phyloP scores from a whole-genome alignment of 2,797 vertebrate species.

The Pipistrellus nathusii region DNA sequence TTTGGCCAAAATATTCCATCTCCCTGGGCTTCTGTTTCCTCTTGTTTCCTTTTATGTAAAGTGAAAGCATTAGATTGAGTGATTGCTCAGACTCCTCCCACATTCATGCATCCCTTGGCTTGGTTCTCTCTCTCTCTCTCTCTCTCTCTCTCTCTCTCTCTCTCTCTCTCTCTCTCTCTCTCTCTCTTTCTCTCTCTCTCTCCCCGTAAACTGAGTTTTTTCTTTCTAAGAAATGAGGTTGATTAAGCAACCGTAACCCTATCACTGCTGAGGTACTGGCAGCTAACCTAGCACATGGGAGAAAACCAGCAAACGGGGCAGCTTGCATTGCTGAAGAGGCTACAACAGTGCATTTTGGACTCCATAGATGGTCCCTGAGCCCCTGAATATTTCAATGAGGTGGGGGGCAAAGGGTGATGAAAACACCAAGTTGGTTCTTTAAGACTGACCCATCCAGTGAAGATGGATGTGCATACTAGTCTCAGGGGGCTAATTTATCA shows the following conservation, averaged over 20 bases:
- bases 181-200: not conserved
- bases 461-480: conserved; percentile 86
- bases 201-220: not conserved
- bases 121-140: conserved; percentile 1
- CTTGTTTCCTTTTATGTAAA: conserved; percentile 27
- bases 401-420: conserved; percentile 56
- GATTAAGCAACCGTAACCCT: conserved; percentile 63
- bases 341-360: conserved; percentile 83
- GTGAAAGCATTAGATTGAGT: conserved; percentile 18
- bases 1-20: not conserved
- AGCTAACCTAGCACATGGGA: conserved; percentile 77
- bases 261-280: conserved; percentile 73
- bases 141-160: not conserved
- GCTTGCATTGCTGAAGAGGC: conserved; percentile 82
- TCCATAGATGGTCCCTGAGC: conserved; percentile 82
- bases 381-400: conserved; percentile 80
- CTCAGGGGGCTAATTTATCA: conserved; percentile 84
- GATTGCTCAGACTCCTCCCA: not conserved
- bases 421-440: conserved; percentile 82
- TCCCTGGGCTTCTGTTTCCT: conserved; percentile 20
- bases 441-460: conserved; percentile 84
- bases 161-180: not conserved
- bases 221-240: conserved; percentile 53
- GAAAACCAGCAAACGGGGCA: conserved; percentile 82
- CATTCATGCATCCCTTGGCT: not conserved